These are phyloP conservation scores for Vidua chalybeata DNA, from an alignment of 2,113 vertebrate species.

Conservation along the genomic window DNA sequence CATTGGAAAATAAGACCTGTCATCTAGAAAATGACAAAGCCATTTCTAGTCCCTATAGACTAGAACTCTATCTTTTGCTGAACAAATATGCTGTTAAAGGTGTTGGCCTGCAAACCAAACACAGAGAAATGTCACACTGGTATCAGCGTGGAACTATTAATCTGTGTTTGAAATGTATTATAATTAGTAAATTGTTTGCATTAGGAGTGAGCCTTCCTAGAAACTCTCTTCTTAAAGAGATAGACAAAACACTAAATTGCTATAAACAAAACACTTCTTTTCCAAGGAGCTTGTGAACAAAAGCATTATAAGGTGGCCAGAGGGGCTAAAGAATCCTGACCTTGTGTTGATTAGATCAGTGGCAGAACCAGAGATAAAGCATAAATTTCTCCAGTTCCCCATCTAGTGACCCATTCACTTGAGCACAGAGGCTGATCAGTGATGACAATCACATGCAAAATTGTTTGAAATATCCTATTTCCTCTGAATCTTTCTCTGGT, in stretches of 20 bases:
- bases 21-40: slow-evolving; percentile 79
- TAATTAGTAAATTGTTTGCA: neutral
- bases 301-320: neutral
- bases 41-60: slow-evolving; percentile 73
- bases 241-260: neutral
- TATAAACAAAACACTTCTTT: neutral
- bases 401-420: neutral
- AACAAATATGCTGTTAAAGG: slow-evolving; percentile 67
- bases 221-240: neutral
- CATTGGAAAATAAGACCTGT: slow-evolving; percentile 74
- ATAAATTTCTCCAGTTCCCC: neutral
- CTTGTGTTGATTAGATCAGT: neutral
- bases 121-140: slow-evolving; percentile 29
- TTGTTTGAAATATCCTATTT: neutral
- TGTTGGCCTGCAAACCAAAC: slow-evolving; percentile 62
- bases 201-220: neutral
- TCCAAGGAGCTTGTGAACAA: neutral
- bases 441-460: neutral
- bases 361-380: neutral
- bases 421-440: neutral
- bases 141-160: slow-evolving; percentile 6
- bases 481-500: neutral
- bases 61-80: slow-evolving; percentile 66
- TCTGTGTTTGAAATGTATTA: neutral
- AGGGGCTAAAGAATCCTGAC: neutral